Conservation (phyloP, 2,113 vertebrate genomes). For the Chinchilla lanigera region DNA sequence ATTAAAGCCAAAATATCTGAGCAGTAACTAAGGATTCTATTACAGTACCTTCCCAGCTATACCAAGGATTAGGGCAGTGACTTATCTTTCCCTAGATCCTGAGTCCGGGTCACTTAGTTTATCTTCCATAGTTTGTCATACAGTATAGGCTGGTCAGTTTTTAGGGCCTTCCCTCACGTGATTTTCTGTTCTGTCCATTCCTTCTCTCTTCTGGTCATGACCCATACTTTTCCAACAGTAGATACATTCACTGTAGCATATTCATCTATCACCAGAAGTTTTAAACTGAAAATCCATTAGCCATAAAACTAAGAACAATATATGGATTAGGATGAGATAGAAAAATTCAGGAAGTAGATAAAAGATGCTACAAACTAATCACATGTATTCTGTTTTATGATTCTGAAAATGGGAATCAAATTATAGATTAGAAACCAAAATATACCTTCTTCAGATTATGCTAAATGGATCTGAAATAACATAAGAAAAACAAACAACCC, state of each 20-base stretch:
- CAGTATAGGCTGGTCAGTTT: neutral
- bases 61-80: neutral
- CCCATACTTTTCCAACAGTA: neutral
- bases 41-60: neutral
- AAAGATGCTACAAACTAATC: neutral
- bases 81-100: neutral
- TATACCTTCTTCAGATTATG: neutral
- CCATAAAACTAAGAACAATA: constrained; percentile 22
- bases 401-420: constrained; percentile 33
- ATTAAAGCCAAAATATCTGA: neutral
- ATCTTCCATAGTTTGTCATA: neutral
- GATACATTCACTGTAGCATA: neutral
- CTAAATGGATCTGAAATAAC: constrained; percentile 19
- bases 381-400: neutral
- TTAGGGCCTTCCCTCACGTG: neutral
- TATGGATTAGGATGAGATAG: neutral
- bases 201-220: neutral
- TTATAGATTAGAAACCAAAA: constrained; percentile 49
- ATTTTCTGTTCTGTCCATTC: neutral
- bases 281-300: neutral
- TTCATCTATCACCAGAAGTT: neutral
- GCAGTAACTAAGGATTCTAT: neutral
- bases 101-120: neutral
- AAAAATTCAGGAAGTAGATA: constrained; percentile 6
- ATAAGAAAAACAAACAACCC: neutral